Conservation (phyloP, 2,113 vertebrate species). For the Syngnathus typhle region DNA sequence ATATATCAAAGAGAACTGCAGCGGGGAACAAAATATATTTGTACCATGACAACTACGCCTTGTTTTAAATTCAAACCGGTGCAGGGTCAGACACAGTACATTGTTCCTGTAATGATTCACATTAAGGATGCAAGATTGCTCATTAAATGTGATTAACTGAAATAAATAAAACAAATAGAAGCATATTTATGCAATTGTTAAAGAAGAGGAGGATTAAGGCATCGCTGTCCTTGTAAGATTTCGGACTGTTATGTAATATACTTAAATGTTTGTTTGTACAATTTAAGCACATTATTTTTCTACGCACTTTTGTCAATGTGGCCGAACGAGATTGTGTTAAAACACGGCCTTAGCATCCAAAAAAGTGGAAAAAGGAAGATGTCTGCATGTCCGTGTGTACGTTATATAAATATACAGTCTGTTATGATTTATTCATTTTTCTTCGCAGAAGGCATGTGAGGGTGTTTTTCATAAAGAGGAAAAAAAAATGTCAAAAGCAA, state of each 20-base stretch:
- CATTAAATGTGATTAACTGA: background rate
- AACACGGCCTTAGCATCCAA: too few species aligned
- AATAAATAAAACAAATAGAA: background rate
- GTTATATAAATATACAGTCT: conserved; percentile 18
- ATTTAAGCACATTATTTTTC: background rate
- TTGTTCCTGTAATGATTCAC: background rate
- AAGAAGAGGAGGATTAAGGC: background rate
- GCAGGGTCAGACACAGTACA: background rate
- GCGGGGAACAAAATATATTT: background rate
- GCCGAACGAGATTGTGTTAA: too few species aligned
- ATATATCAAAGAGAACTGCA: conserved; percentile 13
- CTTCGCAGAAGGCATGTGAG: conserved; percentile 13
- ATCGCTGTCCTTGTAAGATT: too few species aligned
- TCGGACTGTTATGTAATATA: too few species aligned
- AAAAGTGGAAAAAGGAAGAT: too few species aligned
- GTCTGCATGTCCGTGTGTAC: conserved; percentile 4
- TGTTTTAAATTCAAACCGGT: conserved; percentile 17
- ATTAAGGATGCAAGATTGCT: background rate
- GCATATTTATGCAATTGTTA: background rate
- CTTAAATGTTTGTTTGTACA: background rate
- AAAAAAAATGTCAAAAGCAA: conserved; percentile 6
- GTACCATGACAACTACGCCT: conserved; percentile 12
- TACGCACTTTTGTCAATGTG: too few species aligned
- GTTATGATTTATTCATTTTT: conserved; percentile 42
- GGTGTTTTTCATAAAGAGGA: conserved; percentile 30